Evolutionary conservation across 2,888 invertebrate genomes (phyloP), one percentile per base, ranked within the genome.

Genomic region (Dysmachus trigonus): DNA sequence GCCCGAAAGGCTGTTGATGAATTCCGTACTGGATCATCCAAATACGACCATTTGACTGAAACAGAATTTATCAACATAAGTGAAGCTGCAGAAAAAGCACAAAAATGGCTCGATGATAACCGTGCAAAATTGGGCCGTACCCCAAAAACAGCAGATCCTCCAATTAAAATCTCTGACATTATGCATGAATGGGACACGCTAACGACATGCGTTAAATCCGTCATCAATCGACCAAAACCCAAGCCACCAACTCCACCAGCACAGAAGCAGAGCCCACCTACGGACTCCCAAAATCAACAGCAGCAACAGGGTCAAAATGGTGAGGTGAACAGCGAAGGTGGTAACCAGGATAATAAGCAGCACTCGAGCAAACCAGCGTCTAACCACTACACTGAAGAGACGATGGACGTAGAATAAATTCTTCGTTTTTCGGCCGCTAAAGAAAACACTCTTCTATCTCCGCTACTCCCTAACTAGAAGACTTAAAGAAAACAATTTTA

Each of bases 181-280:
- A 94, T 95, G 85, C 94, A 95, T 88, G 96, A 97, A 91, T 94
- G 95, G 92, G 95, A 95, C 93, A 96, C 89, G 41, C 89, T 92
- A 27, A 90, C 89, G 74, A 88, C 90, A 71, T 90, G 91, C 76
- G 94, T 95, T 72, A 94, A 94, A 90, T 96, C 97, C 6, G 96
- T 98, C 88, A 92, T 98, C 88, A 97, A 96, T 92, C 98, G 98
- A 91, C 97, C 97, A 83, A 97, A 97, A 92, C 98, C 98, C 7
- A 97, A 98, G 92, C 94, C 94, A 18, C 94, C 94, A 72, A 93
- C 94, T 1, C 94, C 94, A 76, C 94, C 94, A 62, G 93, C 94
- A 89, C 87, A 88, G 18, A 85, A 85, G 41, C 41, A 86, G n/a
- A 81, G 72, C 73, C 27, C 85, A 31, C 74, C 35, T 10, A 4